Evolutionary conservation across 2,113 vertebrate genomes (phyloP), one percentile per base, ranked within the genome.

Genomic region (Channa argus): DNA sequence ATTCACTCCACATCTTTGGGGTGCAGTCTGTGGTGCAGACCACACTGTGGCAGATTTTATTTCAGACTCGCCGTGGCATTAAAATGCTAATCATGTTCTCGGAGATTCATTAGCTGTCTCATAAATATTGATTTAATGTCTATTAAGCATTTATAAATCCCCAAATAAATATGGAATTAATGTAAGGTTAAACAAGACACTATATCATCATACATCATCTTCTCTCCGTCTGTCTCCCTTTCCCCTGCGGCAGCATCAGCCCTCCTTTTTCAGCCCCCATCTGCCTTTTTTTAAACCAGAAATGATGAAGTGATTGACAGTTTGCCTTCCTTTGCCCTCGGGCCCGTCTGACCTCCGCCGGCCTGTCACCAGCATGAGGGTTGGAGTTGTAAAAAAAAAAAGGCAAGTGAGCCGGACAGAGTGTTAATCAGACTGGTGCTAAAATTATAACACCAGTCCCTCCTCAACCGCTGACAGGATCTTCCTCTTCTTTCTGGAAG

Each of bases 101-200:
- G 61, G 66, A 47, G 51, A 70, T 83, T 83, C 71, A 81, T 79
- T 73, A 80, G 47, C 38, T 0, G 56, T 15, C 70, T 78, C 73
- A 79, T 79, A 80, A 80, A 85, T 83, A 89, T 83, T 80, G 69
- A 85, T 85, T 85, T n/a, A 74, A 46, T 46, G 69, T 76, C 62
- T 62, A 80, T 78, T 85, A 77, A 56, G 41, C 44, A 82, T 77
- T 71, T 77, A 84, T 74, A 69, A 47, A 62, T 58, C 59, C 63
- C 58, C 45, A 62, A 77, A 71, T 84, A 74, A 77, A 82, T 77
- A 68, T 41, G 67, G 67, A 69, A 79, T 77, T 59, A 61, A 62
- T 44, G 56, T 81, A 59, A 79, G 80, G 61, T 89, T 79, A 77
- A 84, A 75, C 45, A 53, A 58, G 76, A 70, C 54, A 53, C 41